Base-by-base conservation (phyloP, 2,113 vertebrate species). In the Bettongia penicillata region DNA sequence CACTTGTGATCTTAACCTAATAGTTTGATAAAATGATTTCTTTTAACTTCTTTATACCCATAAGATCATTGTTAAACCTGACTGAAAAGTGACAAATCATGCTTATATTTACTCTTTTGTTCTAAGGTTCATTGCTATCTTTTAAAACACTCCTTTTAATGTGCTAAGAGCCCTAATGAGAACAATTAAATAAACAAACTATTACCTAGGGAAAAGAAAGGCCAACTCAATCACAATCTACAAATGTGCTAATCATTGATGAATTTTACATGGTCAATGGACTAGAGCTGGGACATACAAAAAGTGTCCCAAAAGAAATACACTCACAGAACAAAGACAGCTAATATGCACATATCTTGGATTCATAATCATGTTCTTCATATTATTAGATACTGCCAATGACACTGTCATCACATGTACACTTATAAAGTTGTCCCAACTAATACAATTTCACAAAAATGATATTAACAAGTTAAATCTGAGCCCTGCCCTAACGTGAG, bases 1-100 rank as follows among this genome's bases (percentile, higher is more conserved):
- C 97, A 97, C 93, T 95, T 95, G 61, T 97, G 96, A 97, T 97
- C 97, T 52, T 91, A 94, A 47, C 97, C 92, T 98, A 98, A 98
- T 98, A 96, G 93, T 94, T 95, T 98, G 96, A 98, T 98, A 97
- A 98, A 97, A 96, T 97, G 96, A 95, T 92, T 95, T 57, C 94
- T 93, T 47, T 90, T 96, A 47, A 96, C 97, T 98, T 98, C 97
- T 96, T 98, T 96, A 97, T 94, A 90, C 93, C 95, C 96, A 95
- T 98, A 97, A 97, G 96, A 91, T 96, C 90, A 89, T 98, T 97
- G 97, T 97, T 97, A 97, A 97, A 94, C 53, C 55, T 94, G 94
- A 97, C 97, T 92, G 93, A 95, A 94, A 89, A 97, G 91, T 97
- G 96, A 95, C n/a, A 93, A 94, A 95, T 94, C 96, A 95, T 98